These are phyloP conservation scores for Nilaparvata lugens DNA, from an alignment of 1,140 invertebrate species.

Conservation along the genomic window DNA sequence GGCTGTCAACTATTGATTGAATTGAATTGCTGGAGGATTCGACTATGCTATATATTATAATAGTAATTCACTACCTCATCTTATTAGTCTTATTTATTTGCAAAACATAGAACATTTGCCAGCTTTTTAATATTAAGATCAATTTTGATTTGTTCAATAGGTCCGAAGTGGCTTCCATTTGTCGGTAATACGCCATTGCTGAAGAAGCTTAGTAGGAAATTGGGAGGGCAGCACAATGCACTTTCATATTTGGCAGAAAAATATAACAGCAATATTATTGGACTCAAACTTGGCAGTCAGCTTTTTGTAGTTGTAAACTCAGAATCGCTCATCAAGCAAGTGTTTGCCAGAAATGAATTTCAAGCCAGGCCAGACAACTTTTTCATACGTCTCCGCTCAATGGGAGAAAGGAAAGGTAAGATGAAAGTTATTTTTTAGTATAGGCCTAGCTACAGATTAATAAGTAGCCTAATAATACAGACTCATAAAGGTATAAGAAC, in stretches of 20 bases:
- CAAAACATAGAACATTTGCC: no score
- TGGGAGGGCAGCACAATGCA: constrained; percentile 51
- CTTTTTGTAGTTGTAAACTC: constrained; percentile 51
- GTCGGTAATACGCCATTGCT: constrained; percentile 51
- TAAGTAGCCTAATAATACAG: no score
- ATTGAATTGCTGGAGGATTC: no score
- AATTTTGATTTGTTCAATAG: constrained; percentile 43
- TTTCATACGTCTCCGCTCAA: constrained; percentile 55
- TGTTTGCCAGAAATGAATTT: constrained; percentile 53
- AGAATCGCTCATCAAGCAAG: constrained; percentile 44
- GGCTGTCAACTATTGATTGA: no score
- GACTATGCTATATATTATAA: no score
- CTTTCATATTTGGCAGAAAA: constrained; percentile 45
- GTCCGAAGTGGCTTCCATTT: constrained; percentile 56
- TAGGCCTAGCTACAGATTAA: no score
- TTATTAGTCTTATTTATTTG: no score
- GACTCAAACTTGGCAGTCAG: constrained; percentile 53
- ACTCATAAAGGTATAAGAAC: no score
- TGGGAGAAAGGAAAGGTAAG: constrained; percentile 53
- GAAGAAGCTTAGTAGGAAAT: constrained; percentile 39
- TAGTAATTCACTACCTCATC: no score
- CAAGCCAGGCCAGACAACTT: constrained; percentile 63
- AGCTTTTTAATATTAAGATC: no score
- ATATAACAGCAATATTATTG: constrained; percentile 53
- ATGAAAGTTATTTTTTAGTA: background rate